Conservation (phyloP, 2,113 vertebrate species). For the Diadophis punctatus region DNA sequence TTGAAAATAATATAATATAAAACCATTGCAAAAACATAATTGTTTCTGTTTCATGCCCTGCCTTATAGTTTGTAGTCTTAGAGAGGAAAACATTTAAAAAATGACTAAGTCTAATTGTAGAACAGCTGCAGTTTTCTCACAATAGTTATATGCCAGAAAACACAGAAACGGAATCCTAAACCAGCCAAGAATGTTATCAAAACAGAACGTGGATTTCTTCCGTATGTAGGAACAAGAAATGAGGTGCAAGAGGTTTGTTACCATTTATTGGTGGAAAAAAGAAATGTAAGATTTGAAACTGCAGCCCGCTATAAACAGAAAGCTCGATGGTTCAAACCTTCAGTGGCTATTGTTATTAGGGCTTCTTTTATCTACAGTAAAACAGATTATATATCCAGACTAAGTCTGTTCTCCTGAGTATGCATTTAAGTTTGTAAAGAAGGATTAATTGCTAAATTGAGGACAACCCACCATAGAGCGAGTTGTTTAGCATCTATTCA, state of each 20-base stretch:
- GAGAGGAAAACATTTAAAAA: not conserved
- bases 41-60: not conserved
- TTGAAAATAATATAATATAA: constrained; percentile 26
- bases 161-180: not conserved
- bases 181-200: not conserved
- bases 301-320: not conserved
- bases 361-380: not conserved
- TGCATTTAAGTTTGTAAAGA: not conserved
- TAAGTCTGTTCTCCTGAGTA: not conserved
- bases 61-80: not conserved
- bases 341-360: not conserved
- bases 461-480: not conserved
- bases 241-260: not conserved
- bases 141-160: not conserved
- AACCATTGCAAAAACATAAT: constrained; percentile 32
- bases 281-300: not conserved
- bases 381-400: not conserved
- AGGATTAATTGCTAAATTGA: not conserved
- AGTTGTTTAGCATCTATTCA: not conserved
- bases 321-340: not conserved
- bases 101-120: not conserved
- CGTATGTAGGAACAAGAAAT: not conserved
- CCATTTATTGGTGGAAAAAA: not conserved
- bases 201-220: not conserved
- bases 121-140: not conserved